Base-by-base conservation (phyloP, 2,113 vertebrate species). In the Ibidorhyncha struthersii region DNA sequence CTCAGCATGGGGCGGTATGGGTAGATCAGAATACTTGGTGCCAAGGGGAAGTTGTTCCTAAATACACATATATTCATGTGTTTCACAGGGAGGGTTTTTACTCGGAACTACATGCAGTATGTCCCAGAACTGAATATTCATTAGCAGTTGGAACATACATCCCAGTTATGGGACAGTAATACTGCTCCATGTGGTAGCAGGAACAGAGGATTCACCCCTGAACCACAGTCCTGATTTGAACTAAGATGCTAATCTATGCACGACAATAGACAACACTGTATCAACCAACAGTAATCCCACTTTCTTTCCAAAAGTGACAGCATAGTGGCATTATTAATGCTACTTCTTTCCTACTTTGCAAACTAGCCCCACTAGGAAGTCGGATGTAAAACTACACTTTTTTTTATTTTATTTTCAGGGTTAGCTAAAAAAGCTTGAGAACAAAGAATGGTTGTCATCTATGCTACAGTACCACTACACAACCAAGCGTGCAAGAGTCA, bases 1-100 rank as follows among this genome's bases (percentile, higher is more conserved):
- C 26, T 36, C 1, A 0, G 16, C 9, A 2, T n/a, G 43, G n/a
- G 8, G 32, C 43, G 61, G 40, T 23, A 47, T 0, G 2, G 22
- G 7, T 8, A 26, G 34, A 23, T 71, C 41, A 84, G 50, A 91
- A 66, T 12, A 77, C 26, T 16, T 62, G 36, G 45, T 32, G 30
- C 9, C 81, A 66, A 26, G 30, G 15, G 13, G 3, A 26, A 30
- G 4, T 4, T 63, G 12, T 3, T 66, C 55, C 30, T 27, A 38
- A 7, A 18, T 47, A 72, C 9, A 40, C 34, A 34, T 23, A 27
- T 12, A 67, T 58, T 52, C 40, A 6, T 11, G 9, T 2, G 2
- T 66, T 86, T 65, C 30, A 73, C 19, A 36, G 34, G 30, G 36
- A 36, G 34, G 30, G 36, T 9, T 73, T 88, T 89, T 40, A 62